Base-by-base conservation (phyloP, 2,797 vertebrate species). In the Sebastes jordani region DNA sequence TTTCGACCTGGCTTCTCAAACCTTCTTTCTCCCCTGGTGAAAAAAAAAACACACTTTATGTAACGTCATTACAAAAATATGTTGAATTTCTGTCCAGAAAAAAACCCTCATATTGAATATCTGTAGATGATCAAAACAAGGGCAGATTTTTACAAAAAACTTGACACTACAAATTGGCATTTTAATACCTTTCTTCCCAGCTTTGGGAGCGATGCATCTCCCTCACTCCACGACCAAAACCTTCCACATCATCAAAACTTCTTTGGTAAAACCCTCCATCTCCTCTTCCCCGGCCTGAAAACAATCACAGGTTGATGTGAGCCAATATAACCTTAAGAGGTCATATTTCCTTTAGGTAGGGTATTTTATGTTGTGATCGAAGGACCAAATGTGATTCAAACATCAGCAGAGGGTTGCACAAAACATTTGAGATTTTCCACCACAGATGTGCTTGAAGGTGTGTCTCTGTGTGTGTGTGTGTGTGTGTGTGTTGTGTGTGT, bases 181-280 rank as follows among this genome's bases (percentile, higher is more conserved):
- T 56, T 38, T 8, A 30, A 93, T 97, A 98, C 98, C 98, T 99
- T 96, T 99, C 98, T 93, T 99, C 99, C 98, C 98, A 99, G 92
- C 98, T 99, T 93, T 99, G 98, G 83, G 98, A 99, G 87, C 99
- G 97, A 94, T 99, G 98, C 97, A 99, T 99, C 94, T 99, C 98
- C 93, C 97, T 96, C 68, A 91, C 97, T 93, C 97, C 98, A 87
- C 97, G 97, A 84, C 98, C 98, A 96, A 99, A 99, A 82, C 97
- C 97, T 92, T 99, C 99, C 83, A 99, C 97, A 89, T 99, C 99
- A 88, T 99, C 99, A 97, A 99, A 99, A 97, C 98, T 99, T 99
- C 99, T 99, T 99, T 99, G 99, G 98, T 99, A 99, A 97, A 99
- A 99, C 90, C 97, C 97, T 93, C 97, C 97, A 88, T 99, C 99